These are phyloP conservation scores for Hyperoplus immaculatus DNA, from an alignment of 2,797 vertebrate genomes.

Conservation along the genomic window DNA sequence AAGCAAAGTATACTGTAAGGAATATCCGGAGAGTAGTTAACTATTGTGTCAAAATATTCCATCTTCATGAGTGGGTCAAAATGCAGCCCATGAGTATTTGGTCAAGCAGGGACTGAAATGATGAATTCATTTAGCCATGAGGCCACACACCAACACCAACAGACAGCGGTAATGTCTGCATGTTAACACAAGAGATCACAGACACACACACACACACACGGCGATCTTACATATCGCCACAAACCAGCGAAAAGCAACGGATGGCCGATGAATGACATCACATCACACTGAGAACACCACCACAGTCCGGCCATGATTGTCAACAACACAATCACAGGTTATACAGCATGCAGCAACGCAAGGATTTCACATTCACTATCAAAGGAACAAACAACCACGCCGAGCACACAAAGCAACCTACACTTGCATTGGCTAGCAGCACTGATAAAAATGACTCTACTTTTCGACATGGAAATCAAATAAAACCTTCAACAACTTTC, in stretches of 20 bases:
- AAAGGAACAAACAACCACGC: constrained; percentile 31
- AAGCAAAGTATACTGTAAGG: not conserved
- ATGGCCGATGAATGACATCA: constrained; percentile 33
- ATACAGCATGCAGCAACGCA: constrained; percentile 58
- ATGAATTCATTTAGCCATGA: constrained; percentile 25
- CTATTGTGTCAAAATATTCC: not conserved
- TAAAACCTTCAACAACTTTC: not conserved
- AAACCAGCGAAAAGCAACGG: constrained; percentile 30
- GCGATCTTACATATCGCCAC: constrained; percentile 25
- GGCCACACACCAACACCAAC: constrained; percentile 24
- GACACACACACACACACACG: constrained; percentile 21
- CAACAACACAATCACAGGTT: constrained; percentile 24
- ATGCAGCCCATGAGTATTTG: constrained; percentile 10
- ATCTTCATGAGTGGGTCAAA: constrained; percentile 16
- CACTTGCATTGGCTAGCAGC: constrained; percentile 1
- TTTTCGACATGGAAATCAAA: not conserved
- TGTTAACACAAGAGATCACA: constrained; percentile 34
- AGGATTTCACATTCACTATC: constrained; percentile 24
- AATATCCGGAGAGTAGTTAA: not conserved
- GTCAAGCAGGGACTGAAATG: not conserved
- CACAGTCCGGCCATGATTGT: constrained; percentile 24
- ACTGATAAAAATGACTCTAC: constrained; percentile 17
- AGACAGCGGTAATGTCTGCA: constrained; percentile 18
- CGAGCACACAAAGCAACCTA: constrained; percentile 15
- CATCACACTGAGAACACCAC: constrained; percentile 15